phyloP scores from a whole-genome alignment of 2,888 invertebrate species.

The Leptodirus hochenwartii region DNA sequence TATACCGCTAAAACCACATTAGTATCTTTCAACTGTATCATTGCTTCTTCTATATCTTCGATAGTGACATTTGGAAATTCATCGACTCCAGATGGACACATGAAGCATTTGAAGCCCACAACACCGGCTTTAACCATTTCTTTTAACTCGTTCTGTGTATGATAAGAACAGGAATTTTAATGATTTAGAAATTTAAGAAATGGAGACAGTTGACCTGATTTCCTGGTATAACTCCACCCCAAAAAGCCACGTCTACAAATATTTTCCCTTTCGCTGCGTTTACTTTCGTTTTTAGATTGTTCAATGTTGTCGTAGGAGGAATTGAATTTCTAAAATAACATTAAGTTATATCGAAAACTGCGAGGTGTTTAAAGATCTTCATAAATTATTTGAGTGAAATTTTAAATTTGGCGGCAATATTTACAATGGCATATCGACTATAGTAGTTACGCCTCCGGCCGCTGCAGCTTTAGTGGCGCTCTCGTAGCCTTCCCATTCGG shows the following conservation, averaged over 20 bases:
- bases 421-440: conserved; percentile 55
- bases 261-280: conserved; percentile 35
- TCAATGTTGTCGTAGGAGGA: conserved; percentile 47
- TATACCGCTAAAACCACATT: conserved; percentile 46
- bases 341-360: conserved; percentile 7
- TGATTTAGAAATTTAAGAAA: too few relatives aligned
- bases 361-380: not conserved
- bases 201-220: conserved; percentile 43
- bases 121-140: conserved; percentile 44
- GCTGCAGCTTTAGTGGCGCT: conserved; percentile 56
- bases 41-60: conserved; percentile 36
- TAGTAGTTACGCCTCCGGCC: conserved; percentile 52
- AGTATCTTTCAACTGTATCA: conserved; percentile 37
- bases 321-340: conserved; percentile 40
- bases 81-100: conserved; percentile 47
- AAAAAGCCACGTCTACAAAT: conserved; percentile 54
- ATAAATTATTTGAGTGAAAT: conserved; percentile 2
- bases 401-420: conserved; percentile 12
- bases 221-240: conserved; percentile 59
- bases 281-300: conserved; percentile 41
- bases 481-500: conserved; percentile 51
- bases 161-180: too few relatives aligned
- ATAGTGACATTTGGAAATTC: conserved; percentile 45
- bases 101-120: conserved; percentile 56
- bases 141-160: conserved; percentile 34